These are phyloP conservation scores for Punctoribates punctum DNA, from an alignment of 2,888 invertebrate genomes.

Conservation along the genomic window DNA sequence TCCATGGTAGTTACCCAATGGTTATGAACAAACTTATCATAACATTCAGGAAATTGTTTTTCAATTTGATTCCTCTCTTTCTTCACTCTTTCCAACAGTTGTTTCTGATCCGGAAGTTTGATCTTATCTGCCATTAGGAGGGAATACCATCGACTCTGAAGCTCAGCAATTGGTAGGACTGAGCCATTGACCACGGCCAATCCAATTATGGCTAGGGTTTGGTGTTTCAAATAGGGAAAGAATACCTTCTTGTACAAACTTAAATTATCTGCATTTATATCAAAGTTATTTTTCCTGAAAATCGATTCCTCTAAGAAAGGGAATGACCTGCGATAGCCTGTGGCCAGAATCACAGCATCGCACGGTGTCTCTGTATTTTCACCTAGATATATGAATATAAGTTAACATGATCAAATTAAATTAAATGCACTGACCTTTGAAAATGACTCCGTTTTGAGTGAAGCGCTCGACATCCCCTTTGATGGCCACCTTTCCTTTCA, in stretches of 20 bases:
- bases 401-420: no score
- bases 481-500: conserved; percentile 51
- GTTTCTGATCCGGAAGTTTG: conserved; percentile 50
- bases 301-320: conserved; percentile 51
- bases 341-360: conserved; percentile 49
- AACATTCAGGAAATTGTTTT: no score
- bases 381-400: conserved; percentile 30
- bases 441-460: conserved; percentile 49
- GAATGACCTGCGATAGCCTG: conserved; percentile 53
- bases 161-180: conserved; percentile 56
- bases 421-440: conserved; percentile 50
- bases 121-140: conserved; percentile 51
- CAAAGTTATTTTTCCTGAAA: not conserved
- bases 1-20: conserved; percentile 54
- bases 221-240: conserved; percentile 51
- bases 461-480: conserved; percentile 51
- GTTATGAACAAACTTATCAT: conserved; percentile 45
- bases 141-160: conserved; percentile 56
- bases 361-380: not conserved
- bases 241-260: conserved; percentile 55
- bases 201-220: conserved; percentile 56
- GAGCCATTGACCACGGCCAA: conserved; percentile 56
- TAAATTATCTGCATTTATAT: conserved; percentile 48
- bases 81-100: conserved; percentile 52
- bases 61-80: no score